Percentiles rank a stretch among this genome's conserved stretches.
phyloP scores from a whole-genome alignment of 1,140 invertebrate species.

The Marisa cornuarietis region DNA sequence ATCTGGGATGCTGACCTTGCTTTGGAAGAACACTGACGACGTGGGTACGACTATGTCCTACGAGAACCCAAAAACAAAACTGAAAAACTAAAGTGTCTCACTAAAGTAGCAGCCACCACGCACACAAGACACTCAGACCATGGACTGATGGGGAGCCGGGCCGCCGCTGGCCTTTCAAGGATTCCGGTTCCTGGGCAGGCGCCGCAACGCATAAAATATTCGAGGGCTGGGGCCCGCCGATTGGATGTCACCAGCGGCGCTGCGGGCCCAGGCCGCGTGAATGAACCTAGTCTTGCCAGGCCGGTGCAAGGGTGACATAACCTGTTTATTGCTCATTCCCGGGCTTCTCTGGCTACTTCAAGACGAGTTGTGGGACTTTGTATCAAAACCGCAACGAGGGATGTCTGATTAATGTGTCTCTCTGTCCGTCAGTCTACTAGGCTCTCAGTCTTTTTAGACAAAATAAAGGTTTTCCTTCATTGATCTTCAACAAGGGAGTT shows the following conservation, averaged over 20 bases:
- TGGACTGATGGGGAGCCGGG: background rate
- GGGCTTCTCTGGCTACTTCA: too few species aligned
- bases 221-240: background rate
- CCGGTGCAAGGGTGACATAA: background rate
- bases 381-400: too few species aligned
- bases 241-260: background rate
- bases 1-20: too few species aligned
- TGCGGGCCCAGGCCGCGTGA: background rate
- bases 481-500: too few species aligned
- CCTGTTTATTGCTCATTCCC: background rate
- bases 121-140: background rate
- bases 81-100: background rate
- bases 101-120: background rate
- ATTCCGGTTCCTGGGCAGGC: background rate
- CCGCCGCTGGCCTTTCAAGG: background rate
- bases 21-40: too few species aligned
- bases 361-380: background rate
- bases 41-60: too few species aligned
- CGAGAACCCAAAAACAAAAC: too few species aligned
- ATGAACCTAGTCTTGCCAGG: background rate
- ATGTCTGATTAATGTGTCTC: background rate
- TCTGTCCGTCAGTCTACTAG: background rate
- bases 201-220: constrained; percentile 16
- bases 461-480: too few species aligned
- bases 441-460: background rate